Base-by-base conservation (phyloP, 1,140 invertebrate species). In the Leptoteleia sp. region DNA sequence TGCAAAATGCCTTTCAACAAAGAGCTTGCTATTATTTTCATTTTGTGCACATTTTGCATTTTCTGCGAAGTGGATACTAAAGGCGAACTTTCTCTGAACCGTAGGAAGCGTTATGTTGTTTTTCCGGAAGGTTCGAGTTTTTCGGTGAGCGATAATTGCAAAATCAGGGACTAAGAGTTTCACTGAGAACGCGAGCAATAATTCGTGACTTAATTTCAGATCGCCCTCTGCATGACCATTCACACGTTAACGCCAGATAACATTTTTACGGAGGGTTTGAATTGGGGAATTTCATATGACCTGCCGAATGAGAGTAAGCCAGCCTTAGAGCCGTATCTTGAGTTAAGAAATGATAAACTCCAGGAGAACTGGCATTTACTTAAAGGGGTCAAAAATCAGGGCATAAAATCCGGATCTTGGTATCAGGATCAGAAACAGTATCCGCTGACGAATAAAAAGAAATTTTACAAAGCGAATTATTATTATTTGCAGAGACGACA, bases 61-160 rank as follows among this genome's bases (percentile, higher is more conserved):
- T 40, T 70, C 8, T 40, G 27, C 40, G 48, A 68, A 7, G 77
- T 81, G 4, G 61, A 83, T 11, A 61, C 72, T 12, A 11, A 42
- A 15, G 31, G 22, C 37, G 72, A 73, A 25, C 42, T 27, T 31
- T 17, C 42, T 1, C 65, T 87, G 22, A 79, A 92, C 0, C 90
- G 94, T 61, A 91, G 90, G 77, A 93, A 92, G 81, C 90, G 94
- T 67, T 95, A 95, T 89, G 89, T 95, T 38, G 90, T 94, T 67
- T 95, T 95, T 87, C 93, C 94, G 1, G 94, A 94, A 89, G 94
- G 94, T 45, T 92, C 93, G 4, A 93, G 92, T 84, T 93, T 94
- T 87, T 94, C 88, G 89, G 94, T 95, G 72, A 93, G 92, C 91
- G 7, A 55, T 52, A 42, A 67, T 64, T 62, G 4, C 37, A 37